These are phyloP conservation scores for Cryptus viduatorius DNA, from an alignment of 2,888 invertebrate genomes.

Conservation along the genomic window DNA sequence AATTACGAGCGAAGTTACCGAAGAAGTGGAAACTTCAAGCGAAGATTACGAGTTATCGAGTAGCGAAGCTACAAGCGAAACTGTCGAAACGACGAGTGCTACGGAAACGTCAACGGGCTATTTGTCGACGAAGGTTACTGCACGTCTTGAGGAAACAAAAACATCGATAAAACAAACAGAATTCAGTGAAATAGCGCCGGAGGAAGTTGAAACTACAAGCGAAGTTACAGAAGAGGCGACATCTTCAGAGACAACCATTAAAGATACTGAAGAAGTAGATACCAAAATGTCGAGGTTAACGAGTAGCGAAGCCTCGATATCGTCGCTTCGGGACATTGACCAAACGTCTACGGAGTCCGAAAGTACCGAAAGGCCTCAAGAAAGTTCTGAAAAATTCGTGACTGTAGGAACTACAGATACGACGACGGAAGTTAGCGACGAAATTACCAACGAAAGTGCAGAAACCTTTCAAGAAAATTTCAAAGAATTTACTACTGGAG, in stretches of 20 bases:
- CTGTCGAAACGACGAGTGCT: neutral
- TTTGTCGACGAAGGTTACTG: neutral
- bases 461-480: neutral
- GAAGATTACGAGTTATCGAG: neutral
- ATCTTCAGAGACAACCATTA: neutral
- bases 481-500: too few relatives aligned
- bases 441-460: neutral
- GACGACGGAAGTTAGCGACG: neutral
- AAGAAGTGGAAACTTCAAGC: neutral
- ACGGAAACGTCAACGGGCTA: neutral
- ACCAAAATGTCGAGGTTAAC: neutral
- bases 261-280: neutral
- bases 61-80: neutral
- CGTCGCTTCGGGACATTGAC: neutral
- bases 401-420: neutral
- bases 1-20: constrained; percentile 35
- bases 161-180: neutral
- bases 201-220: constrained; percentile 1
- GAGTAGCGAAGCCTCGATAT: constrained; percentile 9
- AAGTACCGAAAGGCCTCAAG: neutral
- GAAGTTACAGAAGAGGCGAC: neutral
- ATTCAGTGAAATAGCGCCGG: neutral
- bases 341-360: constrained; percentile 9
- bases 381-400: neutral
- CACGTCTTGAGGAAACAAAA: neutral